These are phyloP conservation scores for Drosophila ustulata DNA, from an alignment of 2,888 invertebrate genomes.

Conservation along the genomic window DNA sequence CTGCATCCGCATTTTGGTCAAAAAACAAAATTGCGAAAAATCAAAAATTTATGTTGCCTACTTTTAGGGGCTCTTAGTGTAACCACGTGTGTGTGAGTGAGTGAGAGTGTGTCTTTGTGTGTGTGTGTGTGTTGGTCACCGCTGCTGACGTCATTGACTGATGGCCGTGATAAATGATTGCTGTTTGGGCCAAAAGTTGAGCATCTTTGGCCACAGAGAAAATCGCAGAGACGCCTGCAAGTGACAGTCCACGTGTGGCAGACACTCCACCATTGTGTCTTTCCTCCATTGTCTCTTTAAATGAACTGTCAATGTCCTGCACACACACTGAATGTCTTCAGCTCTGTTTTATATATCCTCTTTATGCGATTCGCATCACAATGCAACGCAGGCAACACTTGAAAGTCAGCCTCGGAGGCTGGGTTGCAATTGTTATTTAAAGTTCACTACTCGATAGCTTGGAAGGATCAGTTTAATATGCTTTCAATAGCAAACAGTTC, in stretches of 20 bases:
- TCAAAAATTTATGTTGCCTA: constrained; percentile 42
- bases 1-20: constrained; percentile 10
- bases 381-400: too few species aligned
- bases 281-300: constrained; percentile 14
- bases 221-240: too few species aligned
- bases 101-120: constrained; percentile 26
- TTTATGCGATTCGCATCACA: too few species aligned
- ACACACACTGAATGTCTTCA: too few species aligned
- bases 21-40: background rate
- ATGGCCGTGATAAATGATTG: constrained; percentile 69
- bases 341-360: too few species aligned
- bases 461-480: too few species aligned
- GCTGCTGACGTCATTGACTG: constrained; percentile 52
- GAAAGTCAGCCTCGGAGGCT: too few species aligned
- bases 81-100: constrained; percentile 2
- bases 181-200: constrained; percentile 49
- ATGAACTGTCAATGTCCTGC: background rate
- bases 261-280: too few species aligned
- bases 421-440: too few species aligned
- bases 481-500: too few species aligned
- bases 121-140: constrained; percentile 25
- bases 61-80: constrained; percentile 25
- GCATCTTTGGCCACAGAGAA: constrained; percentile 44
- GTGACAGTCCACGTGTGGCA: background rate
- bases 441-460: too few species aligned